Evolutionary conservation across 2,888 invertebrate species (phyloP).

Genomic region (Danaus chrysippus): DNA sequence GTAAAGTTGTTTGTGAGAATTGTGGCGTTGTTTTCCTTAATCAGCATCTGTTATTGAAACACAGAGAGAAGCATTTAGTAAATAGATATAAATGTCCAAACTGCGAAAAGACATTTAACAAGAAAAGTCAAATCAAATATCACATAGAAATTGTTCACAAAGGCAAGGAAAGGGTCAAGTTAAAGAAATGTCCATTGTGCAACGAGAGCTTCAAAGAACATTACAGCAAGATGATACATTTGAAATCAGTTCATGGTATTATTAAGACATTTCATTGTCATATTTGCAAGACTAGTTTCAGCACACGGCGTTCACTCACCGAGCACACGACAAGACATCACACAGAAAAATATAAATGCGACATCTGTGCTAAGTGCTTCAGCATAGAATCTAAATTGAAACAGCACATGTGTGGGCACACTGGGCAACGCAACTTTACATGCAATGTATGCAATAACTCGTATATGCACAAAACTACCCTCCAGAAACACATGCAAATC

Average conservation of each 20-base stretch:
- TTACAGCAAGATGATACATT: constrained; percentile 49
- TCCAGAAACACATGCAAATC: constrained; percentile 64
- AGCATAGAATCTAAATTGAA: constrained; percentile 63
- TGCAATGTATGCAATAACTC: constrained; percentile 64
- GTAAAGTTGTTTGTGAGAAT: constrained; percentile 55
- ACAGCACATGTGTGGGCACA: constrained; percentile 62
- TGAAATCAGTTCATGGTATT: constrained; percentile 49
- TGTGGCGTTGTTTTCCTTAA: constrained; percentile 54
- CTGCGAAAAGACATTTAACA: constrained; percentile 59
- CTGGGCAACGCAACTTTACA: constrained; percentile 58
- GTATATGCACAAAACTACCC: constrained; percentile 59
- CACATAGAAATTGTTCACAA: constrained; percentile 59
- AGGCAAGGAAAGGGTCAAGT: constrained; percentile 40
- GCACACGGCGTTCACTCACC: constrained; percentile 45
- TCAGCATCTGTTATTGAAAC: constrained; percentile 46
- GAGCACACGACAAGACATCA: constrained; percentile 53
- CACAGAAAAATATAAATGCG: constrained; percentile 65
- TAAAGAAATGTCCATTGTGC: constrained; percentile 49
- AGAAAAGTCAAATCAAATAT: constrained; percentile 62
- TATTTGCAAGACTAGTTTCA: constrained; percentile 44
- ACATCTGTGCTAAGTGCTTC: constrained; percentile 65
- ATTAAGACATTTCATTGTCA: constrained; percentile 44
- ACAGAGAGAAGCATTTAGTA: constrained; percentile 45
- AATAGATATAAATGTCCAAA: constrained; percentile 46
- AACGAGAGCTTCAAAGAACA: constrained; percentile 49